These are phyloP conservation scores for Iphiclides podalirius DNA, from an alignment of 2,888 invertebrate genomes.

Conservation along the genomic window DNA sequence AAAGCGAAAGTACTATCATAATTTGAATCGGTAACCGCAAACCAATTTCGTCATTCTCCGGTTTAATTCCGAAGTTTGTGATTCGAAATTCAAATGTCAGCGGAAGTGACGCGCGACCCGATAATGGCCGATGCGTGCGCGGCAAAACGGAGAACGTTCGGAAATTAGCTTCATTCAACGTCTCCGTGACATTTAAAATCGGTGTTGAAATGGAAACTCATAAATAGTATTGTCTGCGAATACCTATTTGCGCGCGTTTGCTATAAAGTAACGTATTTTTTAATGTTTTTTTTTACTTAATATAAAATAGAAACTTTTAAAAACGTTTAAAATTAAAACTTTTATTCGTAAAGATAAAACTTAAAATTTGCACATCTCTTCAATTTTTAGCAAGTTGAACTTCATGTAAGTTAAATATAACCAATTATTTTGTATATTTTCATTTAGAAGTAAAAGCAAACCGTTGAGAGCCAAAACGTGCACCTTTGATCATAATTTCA, in stretches of 20 bases:
- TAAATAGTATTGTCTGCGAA: constrained; percentile 7
- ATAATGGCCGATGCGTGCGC: constrained; percentile 47
- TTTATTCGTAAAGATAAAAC: no score
- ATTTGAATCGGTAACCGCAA: constrained; percentile 27
- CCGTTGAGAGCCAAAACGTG: no score
- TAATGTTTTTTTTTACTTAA: no score
- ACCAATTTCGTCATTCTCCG: constrained; percentile 29
- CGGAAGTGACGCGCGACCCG: constrained; percentile 41
- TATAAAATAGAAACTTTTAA: no score
- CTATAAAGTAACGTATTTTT: no score
- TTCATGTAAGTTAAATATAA: no score
- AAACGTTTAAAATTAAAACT: no score
- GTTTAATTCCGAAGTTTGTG: constrained; percentile 27
- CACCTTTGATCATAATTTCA: no score
- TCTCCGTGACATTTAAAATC: constrained; percentile 40
- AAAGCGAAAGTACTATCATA: constrained; percentile 27
- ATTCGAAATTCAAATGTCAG: constrained; percentile 45
- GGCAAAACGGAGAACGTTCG: constrained; percentile 38
- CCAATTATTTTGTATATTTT: no score
- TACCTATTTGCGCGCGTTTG: neutral
- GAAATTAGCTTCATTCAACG: constrained; percentile 38
- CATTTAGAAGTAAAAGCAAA: no score
- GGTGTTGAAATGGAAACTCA: constrained; percentile 20
- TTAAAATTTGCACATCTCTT: no score
- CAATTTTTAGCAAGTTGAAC: no score